A percentile compares a stretch with the other conserved stretches of the same genome.
These are phyloP conservation scores for Furcula furcula DNA, from an alignment of 2,888 invertebrate genomes.

Conservation along the genomic window DNA sequence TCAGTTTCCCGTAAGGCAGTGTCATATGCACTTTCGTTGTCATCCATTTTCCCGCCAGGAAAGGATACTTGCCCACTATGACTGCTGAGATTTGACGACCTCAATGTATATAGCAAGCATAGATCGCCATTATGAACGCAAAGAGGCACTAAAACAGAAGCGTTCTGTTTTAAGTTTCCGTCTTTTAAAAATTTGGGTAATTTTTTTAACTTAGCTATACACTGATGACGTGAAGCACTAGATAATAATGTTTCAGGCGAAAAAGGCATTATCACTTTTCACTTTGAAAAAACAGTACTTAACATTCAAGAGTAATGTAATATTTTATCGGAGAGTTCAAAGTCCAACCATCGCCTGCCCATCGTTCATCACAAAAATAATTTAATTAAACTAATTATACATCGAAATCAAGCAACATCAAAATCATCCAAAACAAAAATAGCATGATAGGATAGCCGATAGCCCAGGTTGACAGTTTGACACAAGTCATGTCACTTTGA, in stretches of 20 bases:
- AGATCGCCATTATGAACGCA: slow-evolving; percentile 86
- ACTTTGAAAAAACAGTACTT: slow-evolving; percentile 17
- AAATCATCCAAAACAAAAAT: too few relatives aligned
- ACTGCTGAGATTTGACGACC: slow-evolving; percentile 86
- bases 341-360: too few relatives aligned
- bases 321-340: slow-evolving; percentile 3
- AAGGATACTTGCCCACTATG: slow-evolving; percentile 94
- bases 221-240: slow-evolving; percentile 77
- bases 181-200: slow-evolving; percentile 72
- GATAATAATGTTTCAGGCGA: slow-evolving; percentile 71
- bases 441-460: too few relatives aligned
- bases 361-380: too few relatives aligned
- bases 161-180: slow-evolving; percentile 63
- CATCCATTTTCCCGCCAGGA: slow-evolving; percentile 91
- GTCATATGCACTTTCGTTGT: slow-evolving; percentile 82
- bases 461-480: too few relatives aligned
- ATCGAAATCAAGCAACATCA: too few relatives aligned
- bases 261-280: slow-evolving; percentile 44
- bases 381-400: too few relatives aligned
- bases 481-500: too few relatives aligned
- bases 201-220: slow-evolving; percentile 80
- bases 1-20: slow-evolving; percentile 94
- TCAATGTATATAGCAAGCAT: slow-evolving; percentile 90
- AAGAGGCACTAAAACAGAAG: slow-evolving; percentile 92
- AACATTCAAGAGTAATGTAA: slow-evolving; percentile 4